Base-by-base conservation (phyloP, 2,797 vertebrate species). In the Molossus molossus region DNA sequence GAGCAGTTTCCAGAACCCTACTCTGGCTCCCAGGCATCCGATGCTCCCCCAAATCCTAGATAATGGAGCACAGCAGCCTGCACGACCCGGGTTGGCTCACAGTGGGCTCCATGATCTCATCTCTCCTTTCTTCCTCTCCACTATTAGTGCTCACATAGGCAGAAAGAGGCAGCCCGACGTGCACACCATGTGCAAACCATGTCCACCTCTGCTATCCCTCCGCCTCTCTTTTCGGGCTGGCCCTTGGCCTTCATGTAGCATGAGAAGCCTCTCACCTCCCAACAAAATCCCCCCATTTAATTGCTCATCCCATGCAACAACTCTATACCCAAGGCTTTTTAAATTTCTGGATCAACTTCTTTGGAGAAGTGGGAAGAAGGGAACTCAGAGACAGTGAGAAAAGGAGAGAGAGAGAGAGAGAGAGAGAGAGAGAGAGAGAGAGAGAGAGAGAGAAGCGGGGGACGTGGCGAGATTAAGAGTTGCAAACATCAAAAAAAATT, bases 301-400 rank as follows among this genome's bases (percentile, higher is more conserved):
- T 99, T 99, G 99, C 99, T 99, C 99, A 99, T 99, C 99, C 99
- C 99, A 99, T 99, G 99, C 99, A 99, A 99, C 98, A 99, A 99
- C 99, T 99, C 98, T 98, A 98, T 98, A 98, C 98, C 99, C 98
- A 98, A 98, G 98, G 98, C 98, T 99, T 99, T 98, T 99, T 96
- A 98, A 99, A 99, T 99, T 99, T 99, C 98, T 99, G 98, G 98
- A 99, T 98, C 98, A 98, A 98, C 98, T 99, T 98, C 98, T 98
- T 97, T 97, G 97, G 98, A 99, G 98, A 98, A 98, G 98, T 98
- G 98, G 98, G 98, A 98, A 98, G 98, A 98, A 97, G 98, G 98
- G 97, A 98, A 98, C 58, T 92, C 75, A 87, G 75, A 62, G 79
- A 82, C n/a, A 83, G 82, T 37, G 48, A 64, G 60, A 98, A 58